Conservation (phyloP, 2,888 invertebrate genomes). For the Lamellibrachia columna region DNA sequence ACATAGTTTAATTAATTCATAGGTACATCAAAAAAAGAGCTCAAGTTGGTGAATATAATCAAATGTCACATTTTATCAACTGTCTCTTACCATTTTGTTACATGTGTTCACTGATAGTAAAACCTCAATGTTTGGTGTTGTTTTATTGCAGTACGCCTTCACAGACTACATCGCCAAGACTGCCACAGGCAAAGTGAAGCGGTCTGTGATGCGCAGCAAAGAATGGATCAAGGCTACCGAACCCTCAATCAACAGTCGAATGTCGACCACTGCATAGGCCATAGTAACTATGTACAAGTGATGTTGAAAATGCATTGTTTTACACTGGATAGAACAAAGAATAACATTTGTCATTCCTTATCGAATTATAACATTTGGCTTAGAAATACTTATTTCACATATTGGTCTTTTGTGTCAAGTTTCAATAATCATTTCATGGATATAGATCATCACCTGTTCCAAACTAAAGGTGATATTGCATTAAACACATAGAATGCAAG, state of each 20-base stretch:
- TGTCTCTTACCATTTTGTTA: too few species aligned
- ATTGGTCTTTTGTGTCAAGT: neutral
- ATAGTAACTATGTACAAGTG: neutral
- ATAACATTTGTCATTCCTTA: neutral
- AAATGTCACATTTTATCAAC: too few species aligned
- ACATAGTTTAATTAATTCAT: too few species aligned
- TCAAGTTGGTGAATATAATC: too few species aligned
- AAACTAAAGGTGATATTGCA: neutral
- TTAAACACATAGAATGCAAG: neutral
- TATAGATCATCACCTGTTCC: neutral
- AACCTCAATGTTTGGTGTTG: neutral
- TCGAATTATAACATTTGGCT: neutral
- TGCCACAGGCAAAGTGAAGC: constrained; percentile 23
- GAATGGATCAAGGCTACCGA: neutral
- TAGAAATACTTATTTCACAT: neutral
- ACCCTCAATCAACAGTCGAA: neutral
- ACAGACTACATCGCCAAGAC: constrained; percentile 18
- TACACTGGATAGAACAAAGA: neutral
- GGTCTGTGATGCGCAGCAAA: neutral
- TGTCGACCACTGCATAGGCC: neutral
- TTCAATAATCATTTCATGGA: neutral
- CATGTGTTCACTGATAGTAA: too few species aligned
- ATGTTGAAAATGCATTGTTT: neutral
- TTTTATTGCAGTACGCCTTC: constrained; percentile 22
- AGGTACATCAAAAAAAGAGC: too few species aligned